Base-by-base conservation (phyloP, 2,797 vertebrate species). In the Mormyrops attenuatus region DNA sequence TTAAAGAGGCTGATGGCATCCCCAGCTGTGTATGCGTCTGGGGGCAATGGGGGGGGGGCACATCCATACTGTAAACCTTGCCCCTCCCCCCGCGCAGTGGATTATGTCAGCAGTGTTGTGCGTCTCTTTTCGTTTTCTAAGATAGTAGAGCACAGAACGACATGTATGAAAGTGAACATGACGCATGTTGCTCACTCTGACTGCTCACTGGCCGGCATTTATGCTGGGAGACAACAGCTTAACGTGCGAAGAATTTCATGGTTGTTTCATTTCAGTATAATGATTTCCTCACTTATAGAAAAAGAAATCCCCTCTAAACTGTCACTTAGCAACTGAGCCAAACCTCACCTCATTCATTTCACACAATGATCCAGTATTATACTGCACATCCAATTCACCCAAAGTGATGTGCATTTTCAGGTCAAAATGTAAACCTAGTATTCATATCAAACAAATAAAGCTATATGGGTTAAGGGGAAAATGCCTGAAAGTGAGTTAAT, bases 1-100 rank as follows among this genome's bases (percentile, higher is more conserved):
- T 89, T 91, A 91, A 92, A 92, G 90, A 57, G 92, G 84, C 90
- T 92, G 92, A 93, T 91, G 90, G 92, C 92, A 38, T 77, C 63
- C 60, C 26, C 80, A 89, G 82, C 60, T 60, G 55, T 84, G 49
- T 50, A 52, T 60, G 38, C 38, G 66, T 41, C 26, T 87, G 85
- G 77, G 77, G 77, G 73, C 11, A 30, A 41, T n/a, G 77, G 77
- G 41, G 69, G 66, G 73, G 34, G 17, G 55, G 17, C 3, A 2
- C 38, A 3, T 22, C 41, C 20, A 22, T n/a, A 47, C 77, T 82
- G 77, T 47, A 82, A 82, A 47, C 77, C 20, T 47, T 1, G 38
- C 77, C 41, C 66, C 8, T 20, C 6, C 34, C 77, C 77, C 77
- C 77, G 7, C 0, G 47, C 41, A 44, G 41, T 20, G 77, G 77